Conservation (phyloP, 2,113 vertebrate species). For the Pterophyllum scalare region DNA sequence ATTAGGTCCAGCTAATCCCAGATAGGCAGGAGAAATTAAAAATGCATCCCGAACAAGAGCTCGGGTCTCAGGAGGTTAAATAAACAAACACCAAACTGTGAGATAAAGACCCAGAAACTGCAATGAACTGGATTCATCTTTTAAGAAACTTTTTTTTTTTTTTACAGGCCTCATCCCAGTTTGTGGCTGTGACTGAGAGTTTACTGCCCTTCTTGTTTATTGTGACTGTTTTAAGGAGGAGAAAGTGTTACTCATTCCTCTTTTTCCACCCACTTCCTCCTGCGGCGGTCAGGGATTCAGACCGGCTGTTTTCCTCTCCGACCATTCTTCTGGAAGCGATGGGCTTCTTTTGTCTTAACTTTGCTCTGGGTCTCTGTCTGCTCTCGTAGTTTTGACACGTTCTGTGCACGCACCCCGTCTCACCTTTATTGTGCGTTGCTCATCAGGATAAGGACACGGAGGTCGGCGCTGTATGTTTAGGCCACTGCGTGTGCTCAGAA, state of each 20-base stretch:
- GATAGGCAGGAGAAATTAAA: neutral
- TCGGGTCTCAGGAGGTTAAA: neutral
- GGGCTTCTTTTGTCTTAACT: neutral
- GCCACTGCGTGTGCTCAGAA: neutral
- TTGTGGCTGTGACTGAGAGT: neutral
- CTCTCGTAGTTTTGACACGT: slow-evolving; percentile 28
- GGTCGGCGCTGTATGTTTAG: slow-evolving; percentile 1
- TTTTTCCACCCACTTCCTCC: neutral
- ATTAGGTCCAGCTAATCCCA: neutral
- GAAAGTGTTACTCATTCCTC: neutral
- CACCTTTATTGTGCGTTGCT: slow-evolving; percentile 24
- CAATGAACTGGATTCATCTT: neutral
- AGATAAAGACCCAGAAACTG: neutral
- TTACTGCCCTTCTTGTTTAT: neutral
- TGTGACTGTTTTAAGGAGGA: neutral
- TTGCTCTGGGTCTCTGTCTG: slow-evolving; percentile 36
- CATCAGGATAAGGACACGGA: slow-evolving; percentile 23
- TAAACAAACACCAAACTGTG: neutral
- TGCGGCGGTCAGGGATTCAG: slow-evolving; percentile 12
- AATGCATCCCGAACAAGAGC: neutral
- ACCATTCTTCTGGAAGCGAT: slow-evolving; percentile 12
- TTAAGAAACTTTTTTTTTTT: neutral
- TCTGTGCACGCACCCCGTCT: slow-evolving; percentile 18
- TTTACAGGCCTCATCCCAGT: neutral
- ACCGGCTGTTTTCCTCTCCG: slow-evolving; percentile 1